phyloP scores from a whole-genome alignment of 1,140 invertebrate species.

The Limonius californicus region DNA sequence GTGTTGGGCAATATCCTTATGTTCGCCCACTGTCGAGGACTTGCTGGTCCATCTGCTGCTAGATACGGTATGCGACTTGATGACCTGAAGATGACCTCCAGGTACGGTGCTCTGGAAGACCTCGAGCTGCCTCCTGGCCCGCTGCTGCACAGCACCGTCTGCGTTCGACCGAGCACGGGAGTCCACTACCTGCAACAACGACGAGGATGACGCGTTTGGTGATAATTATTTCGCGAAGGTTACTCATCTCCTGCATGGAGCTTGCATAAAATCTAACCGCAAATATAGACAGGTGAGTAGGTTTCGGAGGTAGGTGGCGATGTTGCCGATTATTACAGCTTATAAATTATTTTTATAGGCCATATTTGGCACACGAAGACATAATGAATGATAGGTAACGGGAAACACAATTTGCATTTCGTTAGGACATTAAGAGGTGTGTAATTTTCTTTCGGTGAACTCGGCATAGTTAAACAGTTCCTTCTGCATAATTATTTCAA shows the following conservation, averaged over 20 bases:
- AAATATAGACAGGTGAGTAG: not conserved
- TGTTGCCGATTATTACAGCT: slow-evolving; percentile 5
- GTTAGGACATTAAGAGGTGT: not conserved
- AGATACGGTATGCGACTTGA: slow-evolving; percentile 52
- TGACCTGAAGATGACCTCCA: slow-evolving; percentile 51
- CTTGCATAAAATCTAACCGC: slow-evolving; percentile 19
- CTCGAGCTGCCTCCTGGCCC: slow-evolving; percentile 52
- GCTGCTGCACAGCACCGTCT: slow-evolving; percentile 47
- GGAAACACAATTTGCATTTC: slow-evolving; percentile 21
- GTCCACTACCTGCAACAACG: slow-evolving; percentile 50
- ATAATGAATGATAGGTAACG: slow-evolving; percentile 14
- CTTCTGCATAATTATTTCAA: too few relatives aligned
- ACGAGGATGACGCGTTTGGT: slow-evolving; percentile 17
- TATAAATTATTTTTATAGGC: slow-evolving; percentile 17
- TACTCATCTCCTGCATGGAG: slow-evolving; percentile 27
- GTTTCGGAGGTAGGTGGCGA: slow-evolving; percentile 2
- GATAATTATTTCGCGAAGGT: slow-evolving; percentile 29
- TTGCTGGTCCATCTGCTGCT: slow-evolving; percentile 50
- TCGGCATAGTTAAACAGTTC: too few relatives aligned
- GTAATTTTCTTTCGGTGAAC: slow-evolving; percentile 3
- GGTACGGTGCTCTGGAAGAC: slow-evolving; percentile 51
- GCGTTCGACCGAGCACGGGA: slow-evolving; percentile 47
- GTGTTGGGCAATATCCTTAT: slow-evolving; percentile 10
- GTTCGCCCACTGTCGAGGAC: slow-evolving; percentile 32
- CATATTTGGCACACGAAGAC: slow-evolving; percentile 1